Evolutionary conservation across 2,113 vertebrate genomes (phyloP), one percentile per base, ranked within the genome.

Genomic region (Siniperca knerii): DNA sequence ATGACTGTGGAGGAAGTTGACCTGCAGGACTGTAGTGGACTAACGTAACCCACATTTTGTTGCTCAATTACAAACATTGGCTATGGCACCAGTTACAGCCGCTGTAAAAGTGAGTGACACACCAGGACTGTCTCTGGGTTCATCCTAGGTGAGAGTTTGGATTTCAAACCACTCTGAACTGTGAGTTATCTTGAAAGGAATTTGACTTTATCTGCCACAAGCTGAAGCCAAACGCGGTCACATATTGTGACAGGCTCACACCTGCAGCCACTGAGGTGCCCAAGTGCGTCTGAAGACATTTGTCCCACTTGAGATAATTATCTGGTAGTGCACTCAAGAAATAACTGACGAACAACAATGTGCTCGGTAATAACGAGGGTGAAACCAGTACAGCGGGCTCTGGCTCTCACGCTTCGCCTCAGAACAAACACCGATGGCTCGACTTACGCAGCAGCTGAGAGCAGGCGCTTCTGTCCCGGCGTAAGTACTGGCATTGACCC

Each of bases 351-450:
- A 15, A 33, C 9, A 2, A 69, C 12, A 5, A 95, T 96, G 94
- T 89, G 88, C 67, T 92, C 89, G 12, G 48, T 91, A 0, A 9
- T 93, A 12, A 71, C 12, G 35, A 77, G 84, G 4, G 29, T 78
- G 12, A 90, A 23, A 4, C 70, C 83, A 0, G 61, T 54, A 2
- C 84, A 75, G 0, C 88, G 77, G 42, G 57, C 46, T 57, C 54
- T 92, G 75, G 77, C 90, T 80, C n/a, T 66, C 25, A 25, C 89
- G 29, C 82, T 86, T 0, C 48, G 84, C 8, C 65, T 88, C 21
- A 4, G 81, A 48, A 10, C 52, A 1, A 61, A 33, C 70, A n/a
- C 85, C 74, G 70, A 79, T 64, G 37, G 81, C 77, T 92, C 18
- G 75, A 67, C 75, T 46, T 74, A 4, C n/a, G 66, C 69, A 2